phyloP scores from a whole-genome alignment of 1,140 invertebrate species.

The Dendroctonus valens region DNA sequence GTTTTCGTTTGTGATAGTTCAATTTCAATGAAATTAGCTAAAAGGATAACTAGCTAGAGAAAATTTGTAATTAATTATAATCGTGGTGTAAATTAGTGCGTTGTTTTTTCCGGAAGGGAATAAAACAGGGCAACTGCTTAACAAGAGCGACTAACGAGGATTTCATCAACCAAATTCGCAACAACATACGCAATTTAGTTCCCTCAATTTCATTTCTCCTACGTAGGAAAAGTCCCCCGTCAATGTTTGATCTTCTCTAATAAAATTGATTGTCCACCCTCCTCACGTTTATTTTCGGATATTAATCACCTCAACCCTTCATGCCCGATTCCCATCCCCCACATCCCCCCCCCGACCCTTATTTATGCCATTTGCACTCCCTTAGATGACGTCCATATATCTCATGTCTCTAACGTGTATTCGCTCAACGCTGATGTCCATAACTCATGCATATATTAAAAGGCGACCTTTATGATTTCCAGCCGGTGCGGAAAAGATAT shows the following conservation, averaged over 20 bases:
- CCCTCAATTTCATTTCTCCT: not conserved
- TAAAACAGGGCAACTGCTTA: no score
- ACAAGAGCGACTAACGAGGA: no score
- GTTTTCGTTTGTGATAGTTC: no score
- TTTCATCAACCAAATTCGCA: no score
- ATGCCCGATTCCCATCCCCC: slow-evolving; percentile 21
- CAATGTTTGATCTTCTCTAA: slow-evolving; percentile 30
- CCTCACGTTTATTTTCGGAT: slow-evolving; percentile 35
- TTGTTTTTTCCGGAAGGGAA: no score
- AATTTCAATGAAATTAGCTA: not conserved
- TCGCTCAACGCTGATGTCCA: slow-evolving; percentile 25
- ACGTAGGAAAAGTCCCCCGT: not conserved
- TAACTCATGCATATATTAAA: slow-evolving; percentile 37
- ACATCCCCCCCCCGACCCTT: slow-evolving; percentile 7
- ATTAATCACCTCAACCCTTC: slow-evolving; percentile 34
- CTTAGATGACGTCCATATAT: slow-evolving; percentile 34
- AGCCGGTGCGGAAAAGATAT: slow-evolving; percentile 30
- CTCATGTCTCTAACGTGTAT: slow-evolving; percentile 31
- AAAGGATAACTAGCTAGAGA: not conserved
- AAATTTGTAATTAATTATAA: no score
- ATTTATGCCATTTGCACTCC: slow-evolving; percentile 27
- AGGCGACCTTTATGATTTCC: slow-evolving; percentile 33
- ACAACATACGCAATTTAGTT: no score
- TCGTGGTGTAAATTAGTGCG: no score
- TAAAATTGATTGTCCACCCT: slow-evolving; percentile 33